Evolutionary conservation across 2,113 vertebrate species (phyloP).

Genomic region (Bubo scandiacus): DNA sequence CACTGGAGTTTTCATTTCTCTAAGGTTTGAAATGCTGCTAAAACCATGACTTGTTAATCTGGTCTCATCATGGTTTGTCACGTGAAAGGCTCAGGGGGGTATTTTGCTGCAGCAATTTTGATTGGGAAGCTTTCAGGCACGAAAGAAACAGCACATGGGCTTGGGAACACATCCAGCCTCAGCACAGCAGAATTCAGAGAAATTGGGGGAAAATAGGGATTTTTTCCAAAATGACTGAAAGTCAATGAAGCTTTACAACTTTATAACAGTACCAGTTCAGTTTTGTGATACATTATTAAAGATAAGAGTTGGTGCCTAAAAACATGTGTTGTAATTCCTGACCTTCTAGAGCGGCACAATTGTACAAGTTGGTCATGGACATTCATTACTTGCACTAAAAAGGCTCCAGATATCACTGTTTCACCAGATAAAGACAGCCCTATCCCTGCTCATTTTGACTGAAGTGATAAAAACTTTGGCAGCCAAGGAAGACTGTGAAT

Average conservation of each 20-base stretch:
- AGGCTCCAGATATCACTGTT: not conserved
- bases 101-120: not conserved
- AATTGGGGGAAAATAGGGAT: not conserved
- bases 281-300: not conserved
- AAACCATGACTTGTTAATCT: not conserved
- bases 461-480: not conserved
- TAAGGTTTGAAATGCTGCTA: not conserved
- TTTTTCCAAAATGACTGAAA: not conserved
- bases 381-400: not conserved
- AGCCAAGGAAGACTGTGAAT: not conserved
- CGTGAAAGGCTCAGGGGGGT: accelerated
- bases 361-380: no score
- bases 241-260: not conserved
- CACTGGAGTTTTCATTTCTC: not conserved
- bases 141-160: not conserved
- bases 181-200: not conserved
- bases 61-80: not conserved
- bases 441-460: not conserved
- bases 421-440: not conserved
- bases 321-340: accelerated
- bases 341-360: accelerated
- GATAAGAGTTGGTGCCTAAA: not conserved
- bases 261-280: not conserved
- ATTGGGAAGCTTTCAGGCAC: not conserved
- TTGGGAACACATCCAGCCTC: not conserved